phyloP scores from a whole-genome alignment of 2,113 vertebrate species.

The Actenoides hombroni region DNA sequence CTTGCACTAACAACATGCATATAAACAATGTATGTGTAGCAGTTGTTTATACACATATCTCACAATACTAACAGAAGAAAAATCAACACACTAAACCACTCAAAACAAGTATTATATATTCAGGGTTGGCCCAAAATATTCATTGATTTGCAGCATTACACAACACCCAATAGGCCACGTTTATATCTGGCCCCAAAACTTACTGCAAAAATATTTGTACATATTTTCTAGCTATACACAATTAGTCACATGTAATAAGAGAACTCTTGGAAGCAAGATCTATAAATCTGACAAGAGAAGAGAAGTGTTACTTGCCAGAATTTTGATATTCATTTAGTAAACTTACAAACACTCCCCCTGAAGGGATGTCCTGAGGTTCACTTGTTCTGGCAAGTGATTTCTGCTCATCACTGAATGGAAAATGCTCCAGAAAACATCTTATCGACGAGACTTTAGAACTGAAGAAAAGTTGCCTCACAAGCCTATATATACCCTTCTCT shows the following conservation, averaged over 20 bases:
- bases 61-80: neutral
- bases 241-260: neutral
- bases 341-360: neutral
- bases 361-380: neutral
- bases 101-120: neutral
- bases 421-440: neutral
- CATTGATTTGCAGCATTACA: neutral
- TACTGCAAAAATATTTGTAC: neutral
- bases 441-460: neutral
- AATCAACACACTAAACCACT: neutral
- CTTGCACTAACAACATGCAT: too few species aligned
- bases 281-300: neutral
- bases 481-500: neutral
- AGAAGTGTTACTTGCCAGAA: neutral
- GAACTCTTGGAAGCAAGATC: neutral
- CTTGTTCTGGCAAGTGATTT: neutral
- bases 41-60: neutral
- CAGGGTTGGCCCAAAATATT: neutral
- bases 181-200: neutral
- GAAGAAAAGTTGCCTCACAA: neutral
- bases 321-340: neutral
- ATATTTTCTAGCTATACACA: neutral
- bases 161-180: neutral
- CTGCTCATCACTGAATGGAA: neutral
- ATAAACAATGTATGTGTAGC: too few species aligned